These are phyloP conservation scores for Hycleus cichorii DNA, from an alignment of 1,140 invertebrate species.

Conservation along the genomic window DNA sequence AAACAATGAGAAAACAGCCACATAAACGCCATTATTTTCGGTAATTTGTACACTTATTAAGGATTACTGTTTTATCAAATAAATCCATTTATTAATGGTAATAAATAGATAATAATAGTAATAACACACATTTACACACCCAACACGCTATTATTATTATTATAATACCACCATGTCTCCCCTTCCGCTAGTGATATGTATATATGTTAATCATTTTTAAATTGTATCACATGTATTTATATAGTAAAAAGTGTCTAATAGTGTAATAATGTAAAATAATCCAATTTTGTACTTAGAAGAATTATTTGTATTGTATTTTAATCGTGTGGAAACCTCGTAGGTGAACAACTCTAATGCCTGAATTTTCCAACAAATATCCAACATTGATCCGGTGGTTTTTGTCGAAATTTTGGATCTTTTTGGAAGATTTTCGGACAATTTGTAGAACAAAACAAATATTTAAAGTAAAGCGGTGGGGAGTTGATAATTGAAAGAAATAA, in stretches of 20 bases:
- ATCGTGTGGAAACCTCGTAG: conserved; percentile 18
- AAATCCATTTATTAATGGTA: not conserved
- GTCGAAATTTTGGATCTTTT: no score
- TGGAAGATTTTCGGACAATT: not conserved
- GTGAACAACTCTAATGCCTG: not conserved
- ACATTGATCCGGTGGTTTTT: no score
- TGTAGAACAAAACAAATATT: not conserved
- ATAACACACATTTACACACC: no score
- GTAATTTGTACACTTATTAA: conserved; percentile 26
- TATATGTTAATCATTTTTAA: conserved; percentile 35
- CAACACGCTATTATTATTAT: no score
- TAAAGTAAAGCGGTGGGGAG: conserved; percentile 29
- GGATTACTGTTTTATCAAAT: conserved; percentile 19
- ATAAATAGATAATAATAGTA: not conserved
- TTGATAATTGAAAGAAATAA: conserved; percentile 13
- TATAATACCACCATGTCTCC: conserved; percentile 16
- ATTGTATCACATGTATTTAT: conserved; percentile 35
- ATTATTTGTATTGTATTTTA: conserved; percentile 28
- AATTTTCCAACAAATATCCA: not conserved
- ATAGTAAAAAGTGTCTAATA: conserved; percentile 34
- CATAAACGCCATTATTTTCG: conserved; percentile 11
- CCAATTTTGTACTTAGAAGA: conserved; percentile 36
- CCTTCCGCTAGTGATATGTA: conserved; percentile 35
- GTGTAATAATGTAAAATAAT: conserved; percentile 37
- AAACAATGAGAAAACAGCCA: conserved; percentile 12